A percentile compares a stretch with the other conserved stretches of the same genome.
Evolutionary conservation across 2,113 vertebrate genomes (phyloP).

Genomic region (Daboia siamensis): DNA sequence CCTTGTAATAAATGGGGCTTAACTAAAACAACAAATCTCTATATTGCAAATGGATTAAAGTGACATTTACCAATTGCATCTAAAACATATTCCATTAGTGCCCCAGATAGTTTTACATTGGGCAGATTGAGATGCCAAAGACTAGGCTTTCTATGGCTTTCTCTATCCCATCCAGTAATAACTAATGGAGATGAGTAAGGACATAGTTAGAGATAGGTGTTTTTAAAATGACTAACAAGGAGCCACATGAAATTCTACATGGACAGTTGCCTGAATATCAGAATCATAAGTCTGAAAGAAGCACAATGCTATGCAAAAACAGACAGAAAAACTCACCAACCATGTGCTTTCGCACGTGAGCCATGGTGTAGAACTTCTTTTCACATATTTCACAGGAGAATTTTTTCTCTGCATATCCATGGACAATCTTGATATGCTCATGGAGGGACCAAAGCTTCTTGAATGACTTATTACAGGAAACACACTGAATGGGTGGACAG

Average conservation of each 20-base stretch:
- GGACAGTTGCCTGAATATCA: too few species aligned
- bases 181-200: not conserved
- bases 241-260: not conserved
- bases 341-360: slow-evolving; percentile 97
- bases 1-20: not conserved
- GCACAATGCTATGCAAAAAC: not conserved
- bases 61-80: not conserved
- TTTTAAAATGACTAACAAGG: not conserved
- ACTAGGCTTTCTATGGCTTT: not conserved
- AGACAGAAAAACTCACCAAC: slow-evolving; percentile 82
- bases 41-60: not conserved
- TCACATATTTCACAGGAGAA: slow-evolving; percentile 98
- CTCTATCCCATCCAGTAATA: not conserved
- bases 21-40: not conserved
- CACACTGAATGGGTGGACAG: slow-evolving; percentile 78
- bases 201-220: not conserved
- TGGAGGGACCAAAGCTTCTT: slow-evolving; percentile 99
- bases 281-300: not conserved
- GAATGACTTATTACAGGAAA: slow-evolving; percentile 97
- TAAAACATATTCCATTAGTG: not conserved
- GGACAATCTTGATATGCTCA: slow-evolving; percentile 98
- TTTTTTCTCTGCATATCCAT: slow-evolving; percentile 97
- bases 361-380: slow-evolving; percentile 99
- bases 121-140: not conserved
- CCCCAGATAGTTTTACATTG: not conserved